phyloP scores from a whole-genome alignment of 2,888 invertebrate species.

The Xestoiulus laeticollis region DNA sequence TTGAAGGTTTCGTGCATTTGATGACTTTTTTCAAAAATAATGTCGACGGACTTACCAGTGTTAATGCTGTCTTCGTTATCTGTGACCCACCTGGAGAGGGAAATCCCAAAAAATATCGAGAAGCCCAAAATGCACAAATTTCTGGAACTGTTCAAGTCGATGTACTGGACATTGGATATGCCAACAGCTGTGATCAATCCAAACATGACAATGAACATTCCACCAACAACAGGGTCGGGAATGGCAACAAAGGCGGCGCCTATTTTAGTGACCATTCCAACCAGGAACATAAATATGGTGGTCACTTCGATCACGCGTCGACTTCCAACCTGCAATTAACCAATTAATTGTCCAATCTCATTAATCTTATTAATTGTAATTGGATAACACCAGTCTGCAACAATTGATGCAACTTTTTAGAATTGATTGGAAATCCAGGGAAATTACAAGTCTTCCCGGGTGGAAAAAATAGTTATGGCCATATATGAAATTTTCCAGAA shows the following conservation, averaged over 20 bases:
- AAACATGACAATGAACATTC: conserved; percentile 47
- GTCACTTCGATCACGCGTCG: conserved; percentile 82
- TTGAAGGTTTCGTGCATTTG: no score
- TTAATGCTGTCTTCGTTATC: conserved; percentile 71
- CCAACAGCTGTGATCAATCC: conserved; percentile 79
- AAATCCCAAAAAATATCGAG: conserved; percentile 85
- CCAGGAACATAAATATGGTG: conserved; percentile 76
- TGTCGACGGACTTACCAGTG: conserved; percentile 66
- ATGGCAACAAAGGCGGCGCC: conserved; percentile 82
- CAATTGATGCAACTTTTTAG: no score
- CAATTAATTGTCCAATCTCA: no score
- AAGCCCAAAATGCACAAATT: conserved; percentile 72
- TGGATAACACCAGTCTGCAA: no score
- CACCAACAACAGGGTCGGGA: conserved; percentile 80
- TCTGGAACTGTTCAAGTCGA: conserved; percentile 72
- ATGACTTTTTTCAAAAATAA: no score
- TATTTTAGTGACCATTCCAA: conserved; percentile 79
- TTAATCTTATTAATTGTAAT: no score
- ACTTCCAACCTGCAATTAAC: conserved; percentile 71
- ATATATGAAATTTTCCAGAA: no score
- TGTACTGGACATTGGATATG: conserved; percentile 80
- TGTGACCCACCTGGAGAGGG: conserved; percentile 78
- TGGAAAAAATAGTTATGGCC: no score
- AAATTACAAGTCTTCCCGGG: no score
- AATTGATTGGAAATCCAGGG: no score